Conservation (phyloP, 92 coral and sea anemone genomes). For the Pocillopora grandis region DNA sequence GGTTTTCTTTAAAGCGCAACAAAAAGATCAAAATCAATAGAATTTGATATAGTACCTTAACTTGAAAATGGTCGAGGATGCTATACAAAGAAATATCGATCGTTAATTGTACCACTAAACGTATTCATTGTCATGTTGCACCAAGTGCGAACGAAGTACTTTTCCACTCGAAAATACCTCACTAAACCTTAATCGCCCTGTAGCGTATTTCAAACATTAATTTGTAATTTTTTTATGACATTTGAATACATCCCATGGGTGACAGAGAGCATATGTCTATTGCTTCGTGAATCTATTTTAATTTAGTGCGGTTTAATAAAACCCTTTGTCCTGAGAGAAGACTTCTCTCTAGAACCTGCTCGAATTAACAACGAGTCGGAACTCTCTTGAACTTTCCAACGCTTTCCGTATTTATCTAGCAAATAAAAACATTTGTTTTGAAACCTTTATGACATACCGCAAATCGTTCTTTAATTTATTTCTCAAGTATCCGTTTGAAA, state of each 20-base stretch:
- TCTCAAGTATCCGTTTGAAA: conserved; percentile 16
- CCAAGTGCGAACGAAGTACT: not conserved
- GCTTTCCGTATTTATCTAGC: conserved; percentile 12
- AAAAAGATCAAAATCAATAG: not conserved
- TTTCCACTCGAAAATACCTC: not conserved
- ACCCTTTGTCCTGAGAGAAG: not conserved
- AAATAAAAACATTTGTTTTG: conserved; percentile 28
- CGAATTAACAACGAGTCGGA: not conserved
- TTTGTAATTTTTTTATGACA: too few relatives aligned
- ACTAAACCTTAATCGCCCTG: not conserved
- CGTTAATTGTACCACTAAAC: not conserved
- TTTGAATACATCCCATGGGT: too few relatives aligned
- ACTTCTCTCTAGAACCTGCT: not conserved
- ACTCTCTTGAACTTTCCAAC: not conserved
- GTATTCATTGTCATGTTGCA: too few relatives aligned
- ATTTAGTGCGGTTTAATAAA: too few relatives aligned
- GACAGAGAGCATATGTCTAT: too few relatives aligned
- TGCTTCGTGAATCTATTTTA: too few relatives aligned
- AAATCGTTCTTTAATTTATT: conserved; percentile 31
- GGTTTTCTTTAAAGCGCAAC: not conserved
- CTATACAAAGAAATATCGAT: not conserved
- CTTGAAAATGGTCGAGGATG: not conserved
- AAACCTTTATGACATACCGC: conserved; percentile 19
- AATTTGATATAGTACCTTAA: not conserved
- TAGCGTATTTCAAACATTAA: conserved; percentile 1